Percentiles rank a stretch among this genome's conserved stretches.
Evolutionary conservation across 2,113 vertebrate genomes (phyloP).

Genomic region (Oncorhynchus clarkii): DNA sequence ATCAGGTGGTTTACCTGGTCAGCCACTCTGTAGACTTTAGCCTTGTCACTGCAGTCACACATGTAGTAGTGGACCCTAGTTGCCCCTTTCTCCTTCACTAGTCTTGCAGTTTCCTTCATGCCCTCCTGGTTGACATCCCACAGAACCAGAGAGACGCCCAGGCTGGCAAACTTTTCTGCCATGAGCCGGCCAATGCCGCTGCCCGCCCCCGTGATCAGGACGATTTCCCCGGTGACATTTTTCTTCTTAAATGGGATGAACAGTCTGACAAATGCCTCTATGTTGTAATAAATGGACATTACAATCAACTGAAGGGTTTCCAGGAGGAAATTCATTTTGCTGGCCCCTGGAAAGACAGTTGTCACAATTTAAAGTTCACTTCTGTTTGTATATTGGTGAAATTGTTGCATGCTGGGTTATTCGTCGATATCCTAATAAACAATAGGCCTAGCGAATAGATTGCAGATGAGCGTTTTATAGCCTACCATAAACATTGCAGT

Average conservation of each 20-base stretch:
- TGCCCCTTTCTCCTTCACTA: conserved; percentile 64
- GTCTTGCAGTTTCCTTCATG: conserved; percentile 72
- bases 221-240: conserved; percentile 80
- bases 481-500: no score
- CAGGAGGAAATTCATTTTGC: conserved; percentile 81
- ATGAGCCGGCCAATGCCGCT: conserved; percentile 85
- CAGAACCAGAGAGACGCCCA: conserved; percentile 78
- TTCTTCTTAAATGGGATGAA: conserved; percentile 79
- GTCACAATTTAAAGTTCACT: no score
- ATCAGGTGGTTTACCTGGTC: conserved; percentile 75
- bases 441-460: no score
- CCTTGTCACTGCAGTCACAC: conserved; percentile 87
- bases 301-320: conserved; percentile 69
- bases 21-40: conserved; percentile 82
- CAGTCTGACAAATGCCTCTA: conserved; percentile 74
- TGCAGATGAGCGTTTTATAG: no score
- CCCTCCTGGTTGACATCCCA: conserved; percentile 90
- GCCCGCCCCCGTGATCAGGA: conserved; percentile 87
- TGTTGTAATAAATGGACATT: conserved; percentile 72
- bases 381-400: no score
- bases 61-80: conserved; percentile 74
- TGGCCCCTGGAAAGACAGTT: background rate
- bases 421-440: no score
- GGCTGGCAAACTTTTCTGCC: conserved; percentile 78
- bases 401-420: no score